phyloP scores from a whole-genome alignment of 2,888 invertebrate genomes.

The Slavum lentiscoides region DNA sequence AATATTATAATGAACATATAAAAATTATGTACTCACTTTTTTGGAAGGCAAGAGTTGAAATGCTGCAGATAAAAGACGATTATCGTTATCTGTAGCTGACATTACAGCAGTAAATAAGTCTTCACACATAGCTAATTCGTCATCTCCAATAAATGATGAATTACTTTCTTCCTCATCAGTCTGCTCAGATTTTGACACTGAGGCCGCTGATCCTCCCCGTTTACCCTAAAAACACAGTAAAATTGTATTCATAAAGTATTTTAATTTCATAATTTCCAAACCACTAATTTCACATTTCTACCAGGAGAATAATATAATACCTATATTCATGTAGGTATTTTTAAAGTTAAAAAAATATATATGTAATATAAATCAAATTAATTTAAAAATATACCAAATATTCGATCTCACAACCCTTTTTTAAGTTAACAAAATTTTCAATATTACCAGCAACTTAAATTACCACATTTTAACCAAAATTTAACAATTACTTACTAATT shows the following conservation, averaged over 20 bases:
- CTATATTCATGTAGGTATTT: no score
- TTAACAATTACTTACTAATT: conserved; percentile 55
- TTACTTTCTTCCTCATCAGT: conserved; percentile 63
- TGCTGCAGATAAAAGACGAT: conserved; percentile 79
- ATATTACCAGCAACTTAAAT: neutral
- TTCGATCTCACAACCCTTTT: no score
- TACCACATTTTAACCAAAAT: neutral
- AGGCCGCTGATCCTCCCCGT: conserved; percentile 51
- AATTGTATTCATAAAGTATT: neutral
- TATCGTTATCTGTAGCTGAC: conserved; percentile 78
- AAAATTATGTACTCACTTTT: conserved; percentile 62
- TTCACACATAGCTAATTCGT: conserved; percentile 76
- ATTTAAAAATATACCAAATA: no score
- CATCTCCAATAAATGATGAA: conserved; percentile 70
- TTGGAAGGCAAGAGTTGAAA: conserved; percentile 92
- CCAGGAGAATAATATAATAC: no score
- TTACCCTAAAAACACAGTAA: conserved; percentile 39
- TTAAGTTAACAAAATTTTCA: no score
- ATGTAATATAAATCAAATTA: no score
- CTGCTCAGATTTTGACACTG: conserved; percentile 48
- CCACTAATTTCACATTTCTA: neutral
- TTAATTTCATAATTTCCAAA: neutral
- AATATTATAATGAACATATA: neutral
- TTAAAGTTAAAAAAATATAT: no score
- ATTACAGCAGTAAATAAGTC: conserved; percentile 88